Percentiles rank a stretch among this genome's conserved stretches.
Evolutionary conservation across 2,113 vertebrate genomes (phyloP).

Genomic region (Pituophis catenifer): DNA sequence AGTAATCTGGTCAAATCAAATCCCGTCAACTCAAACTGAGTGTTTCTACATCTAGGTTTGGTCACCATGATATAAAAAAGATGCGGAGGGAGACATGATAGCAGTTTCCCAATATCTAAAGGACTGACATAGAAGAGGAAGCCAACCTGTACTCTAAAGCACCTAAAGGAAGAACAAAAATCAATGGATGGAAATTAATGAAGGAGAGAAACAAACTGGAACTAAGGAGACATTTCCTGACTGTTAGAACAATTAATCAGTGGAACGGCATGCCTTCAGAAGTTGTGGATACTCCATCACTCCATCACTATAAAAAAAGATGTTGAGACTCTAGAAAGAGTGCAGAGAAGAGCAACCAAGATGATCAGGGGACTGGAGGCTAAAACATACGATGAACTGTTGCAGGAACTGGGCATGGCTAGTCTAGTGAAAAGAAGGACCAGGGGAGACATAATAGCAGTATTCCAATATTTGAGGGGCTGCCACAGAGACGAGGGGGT

Average conservation of each 20-base stretch:
- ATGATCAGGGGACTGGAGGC: too few relatives aligned
- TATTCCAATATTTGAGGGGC: too few relatives aligned
- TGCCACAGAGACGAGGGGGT: too few relatives aligned
- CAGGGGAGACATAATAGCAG: too few relatives aligned
- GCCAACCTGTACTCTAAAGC: not conserved
- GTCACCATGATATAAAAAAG: not conserved
- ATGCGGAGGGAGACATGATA: not conserved
- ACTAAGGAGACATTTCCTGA: not conserved
- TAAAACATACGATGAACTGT: too few relatives aligned
- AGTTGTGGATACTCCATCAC: not conserved
- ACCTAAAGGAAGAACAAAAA: not conserved
- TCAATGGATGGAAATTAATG: not conserved
- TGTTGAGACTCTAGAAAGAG: too few relatives aligned
- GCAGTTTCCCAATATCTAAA: not conserved
- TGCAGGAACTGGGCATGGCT: too few relatives aligned
- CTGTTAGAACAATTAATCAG: not conserved
- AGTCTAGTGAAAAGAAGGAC: too few relatives aligned
- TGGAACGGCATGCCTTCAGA: not conserved
- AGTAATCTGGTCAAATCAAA: not conserved
- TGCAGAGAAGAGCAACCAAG: too few relatives aligned
- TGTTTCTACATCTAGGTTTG: not conserved
- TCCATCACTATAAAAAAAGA: not conserved
- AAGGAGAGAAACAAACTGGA: not conserved
- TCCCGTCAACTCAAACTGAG: not conserved
- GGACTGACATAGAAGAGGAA: not conserved